These are phyloP conservation scores for Drosophila subsilvestris DNA, from an alignment of 2,888 invertebrate species.

Conservation along the genomic window DNA sequence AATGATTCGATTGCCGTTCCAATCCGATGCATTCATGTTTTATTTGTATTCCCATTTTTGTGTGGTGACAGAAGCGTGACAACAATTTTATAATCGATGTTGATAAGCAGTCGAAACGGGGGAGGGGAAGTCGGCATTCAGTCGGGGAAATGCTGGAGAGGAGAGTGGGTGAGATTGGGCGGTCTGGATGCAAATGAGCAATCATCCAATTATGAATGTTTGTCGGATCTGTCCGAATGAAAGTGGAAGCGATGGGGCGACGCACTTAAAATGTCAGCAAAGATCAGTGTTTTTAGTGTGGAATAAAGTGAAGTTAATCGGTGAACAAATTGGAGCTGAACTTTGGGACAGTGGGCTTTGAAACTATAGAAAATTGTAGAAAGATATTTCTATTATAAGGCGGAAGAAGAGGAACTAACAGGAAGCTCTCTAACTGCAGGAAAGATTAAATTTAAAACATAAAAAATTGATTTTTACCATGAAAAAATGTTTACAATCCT, in stretches of 20 bases:
- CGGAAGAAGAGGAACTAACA: not conserved
- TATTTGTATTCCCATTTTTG: conserved; percentile 24
- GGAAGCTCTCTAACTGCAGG: too few relatives aligned
- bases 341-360: not conserved
- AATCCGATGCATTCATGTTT: not conserved
- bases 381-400: not conserved
- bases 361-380: not conserved
- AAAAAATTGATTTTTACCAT: too few relatives aligned
- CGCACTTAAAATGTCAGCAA: conserved; percentile 8
- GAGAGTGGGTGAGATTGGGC: conserved; percentile 10
- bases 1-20: not conserved
- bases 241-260: conserved; percentile 30
- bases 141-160: not conserved
- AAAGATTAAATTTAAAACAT: too few relatives aligned
- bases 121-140: not conserved
- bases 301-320: conserved; percentile 4
- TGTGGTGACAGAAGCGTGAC: conserved; percentile 37
- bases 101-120: conserved; percentile 17
- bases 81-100: conserved; percentile 38
- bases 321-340: not conserved
- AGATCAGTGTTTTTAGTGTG: conserved; percentile 9
- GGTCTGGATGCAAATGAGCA: conserved; percentile 30
- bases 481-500: not conserved
- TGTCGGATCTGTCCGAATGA: not conserved
- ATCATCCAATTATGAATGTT: conserved; percentile 27